Percentiles rank a stretch among this genome's conserved stretches.
Conservation (phyloP, 2,888 invertebrate genomes). For the Dryobota labecula region DNA sequence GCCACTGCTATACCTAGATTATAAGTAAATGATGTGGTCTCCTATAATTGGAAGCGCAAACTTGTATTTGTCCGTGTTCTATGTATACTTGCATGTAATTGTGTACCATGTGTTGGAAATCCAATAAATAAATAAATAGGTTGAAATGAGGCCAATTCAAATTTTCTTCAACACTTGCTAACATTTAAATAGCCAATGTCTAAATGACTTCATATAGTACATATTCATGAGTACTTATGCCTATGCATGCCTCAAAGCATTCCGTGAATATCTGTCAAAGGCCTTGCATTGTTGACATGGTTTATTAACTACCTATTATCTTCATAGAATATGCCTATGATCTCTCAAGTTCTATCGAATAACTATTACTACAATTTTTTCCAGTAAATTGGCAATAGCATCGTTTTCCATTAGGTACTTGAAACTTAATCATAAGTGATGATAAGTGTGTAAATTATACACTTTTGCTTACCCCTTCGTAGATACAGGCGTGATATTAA, state of each 20-base stretch:
- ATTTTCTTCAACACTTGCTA: not conserved
- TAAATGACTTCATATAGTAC: slow-evolving; percentile 1
- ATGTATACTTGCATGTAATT: too few species aligned
- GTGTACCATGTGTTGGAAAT: too few species aligned
- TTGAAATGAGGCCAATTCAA: not conserved
- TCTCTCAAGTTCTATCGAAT: not conserved
- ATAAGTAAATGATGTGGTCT: too few species aligned
- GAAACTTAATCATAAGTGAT: not conserved
- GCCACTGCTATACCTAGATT: too few species aligned
- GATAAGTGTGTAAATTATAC: not conserved
- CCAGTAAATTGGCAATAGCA: too few species aligned
- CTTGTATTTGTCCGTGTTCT: too few species aligned
- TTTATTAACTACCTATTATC: slow-evolving; percentile 16
- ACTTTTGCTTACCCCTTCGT: not conserved
- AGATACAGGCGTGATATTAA: not conserved
- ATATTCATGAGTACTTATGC: slow-evolving; percentile 28
- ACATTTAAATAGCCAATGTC: not conserved
- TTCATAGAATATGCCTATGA: not conserved
- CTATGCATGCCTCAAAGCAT: slow-evolving; percentile 30
- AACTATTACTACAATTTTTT: not conserved
- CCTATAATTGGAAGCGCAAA: too few species aligned
- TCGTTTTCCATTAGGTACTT: too few species aligned
- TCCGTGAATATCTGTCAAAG: slow-evolving; percentile 33
- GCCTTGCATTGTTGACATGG: slow-evolving; percentile 38
- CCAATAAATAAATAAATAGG: too few species aligned